A percentile compares a stretch with the other conserved stretches of the same genome.
Evolutionary conservation across 2,888 invertebrate species (phyloP).

Genomic region (Caenorhabditis zanzibari): DNA sequence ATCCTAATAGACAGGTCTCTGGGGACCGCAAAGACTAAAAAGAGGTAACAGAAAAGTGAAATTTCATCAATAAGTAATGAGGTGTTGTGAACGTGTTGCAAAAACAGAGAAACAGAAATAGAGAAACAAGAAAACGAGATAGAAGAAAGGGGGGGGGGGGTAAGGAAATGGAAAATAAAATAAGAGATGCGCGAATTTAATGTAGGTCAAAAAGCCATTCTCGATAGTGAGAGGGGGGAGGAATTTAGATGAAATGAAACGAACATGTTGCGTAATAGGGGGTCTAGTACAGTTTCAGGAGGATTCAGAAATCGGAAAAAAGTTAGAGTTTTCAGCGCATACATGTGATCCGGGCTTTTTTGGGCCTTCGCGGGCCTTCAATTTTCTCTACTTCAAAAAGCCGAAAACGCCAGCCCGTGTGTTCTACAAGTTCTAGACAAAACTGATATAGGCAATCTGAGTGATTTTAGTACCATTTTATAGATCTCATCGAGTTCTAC

Average conservation of each 20-base stretch:
- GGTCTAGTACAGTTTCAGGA: no score
- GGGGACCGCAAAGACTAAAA: not conserved
- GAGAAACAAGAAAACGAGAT: constrained; percentile 22
- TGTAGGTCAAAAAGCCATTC: constrained; percentile 53
- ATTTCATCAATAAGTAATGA: constrained; percentile 35
- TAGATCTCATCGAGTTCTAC: no score
- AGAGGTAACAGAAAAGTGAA: not conserved
- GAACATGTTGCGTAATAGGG: constrained; percentile 21
- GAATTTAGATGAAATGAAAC: constrained; percentile 23
- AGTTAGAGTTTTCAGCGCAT: no score
- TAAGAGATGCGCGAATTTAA: constrained; percentile 26
- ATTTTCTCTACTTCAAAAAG: no score
- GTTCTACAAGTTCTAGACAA: no score
- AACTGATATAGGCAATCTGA: no score
- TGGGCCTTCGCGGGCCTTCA: no score
- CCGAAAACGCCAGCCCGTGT: no score
- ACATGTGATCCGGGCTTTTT: no score
- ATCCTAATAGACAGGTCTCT: not conserved
- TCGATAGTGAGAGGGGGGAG: not conserved
- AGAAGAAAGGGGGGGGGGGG: not conserved
- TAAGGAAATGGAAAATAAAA: constrained; percentile 28
- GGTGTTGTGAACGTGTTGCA: constrained; percentile 21
- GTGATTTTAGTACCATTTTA: no score
- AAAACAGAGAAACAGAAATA: not conserved
- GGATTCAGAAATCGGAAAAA: not conserved